Base-by-base conservation (phyloP, 2,888 invertebrate species). In the Plagodis dolabraria region DNA sequence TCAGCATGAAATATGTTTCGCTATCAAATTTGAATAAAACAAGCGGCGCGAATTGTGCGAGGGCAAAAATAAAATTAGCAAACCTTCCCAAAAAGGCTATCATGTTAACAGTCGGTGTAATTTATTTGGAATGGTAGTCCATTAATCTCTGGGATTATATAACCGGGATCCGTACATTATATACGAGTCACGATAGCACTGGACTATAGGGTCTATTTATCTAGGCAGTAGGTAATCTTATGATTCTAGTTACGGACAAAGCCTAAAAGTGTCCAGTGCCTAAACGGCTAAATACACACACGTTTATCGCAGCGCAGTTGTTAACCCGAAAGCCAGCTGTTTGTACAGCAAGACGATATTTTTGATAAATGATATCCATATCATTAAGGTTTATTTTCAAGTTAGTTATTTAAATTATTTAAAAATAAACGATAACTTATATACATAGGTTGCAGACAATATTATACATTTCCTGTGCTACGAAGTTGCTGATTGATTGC, bases 1-100 rank as follows among this genome's bases (percentile, higher is more conserved):
- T 79, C 66, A 70, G 72, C 79, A 79, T 85, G 76, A 86, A 87
- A 87, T 85, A 86, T 85, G 82, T 83, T 84, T 75, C 68, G 79
- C 79, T 77, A 84, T 86, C 79, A 87, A 86, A 86, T 81, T 82
- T 82, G 75, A 82, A 82, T 82, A 80, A 73, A 79, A 78, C 72
- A 76, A 68, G 69, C 71, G 57, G 47, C 49, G 65, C 60, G 68
- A 69, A 61, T 61, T 61, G 60, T 61, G 60, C 57, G 63, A 51
- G 51, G 58, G 65, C 56, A 69, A 68, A 75, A 79, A 82, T 73
- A 80, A 79, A 82, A 78, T 81, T 76, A 81, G 79, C 77, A 78
- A 76, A 72, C 69, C 73, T 64, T 65, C 65, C 59, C 68, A 70
- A 71, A 60, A 70, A 64, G 66, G 71, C 69, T 72, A 76, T 73